Conservation (phyloP, 2,888 invertebrate species). For the Noctua pronuba region DNA sequence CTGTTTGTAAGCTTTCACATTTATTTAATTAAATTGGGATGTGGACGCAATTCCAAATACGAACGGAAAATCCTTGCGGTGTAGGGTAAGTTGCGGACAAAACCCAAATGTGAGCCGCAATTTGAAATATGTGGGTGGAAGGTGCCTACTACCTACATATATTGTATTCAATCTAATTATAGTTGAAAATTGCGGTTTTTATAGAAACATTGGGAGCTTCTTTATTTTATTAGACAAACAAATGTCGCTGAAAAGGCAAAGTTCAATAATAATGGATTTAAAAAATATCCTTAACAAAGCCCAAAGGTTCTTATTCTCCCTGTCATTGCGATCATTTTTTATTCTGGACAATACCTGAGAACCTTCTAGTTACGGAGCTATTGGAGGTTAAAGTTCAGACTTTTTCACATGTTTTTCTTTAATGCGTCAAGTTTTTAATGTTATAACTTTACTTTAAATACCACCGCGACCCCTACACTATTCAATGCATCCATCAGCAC, state of each 20-base stretch:
- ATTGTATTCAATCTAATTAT: too few relatives aligned
- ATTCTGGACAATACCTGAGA: too few relatives aligned
- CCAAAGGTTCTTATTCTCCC: too few relatives aligned
- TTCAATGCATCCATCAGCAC: too few relatives aligned
- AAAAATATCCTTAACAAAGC: too few relatives aligned
- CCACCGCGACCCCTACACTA: too few relatives aligned
- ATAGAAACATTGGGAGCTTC: background rate
- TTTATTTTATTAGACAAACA: background rate
- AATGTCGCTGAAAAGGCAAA: background rate
- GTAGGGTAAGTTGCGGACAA: constrained; percentile 11
- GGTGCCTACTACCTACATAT: background rate
- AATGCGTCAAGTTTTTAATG: too few relatives aligned
- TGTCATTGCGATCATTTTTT: too few relatives aligned
- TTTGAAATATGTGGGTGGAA: constrained; percentile 20
- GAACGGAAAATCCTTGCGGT: constrained; percentile 32
- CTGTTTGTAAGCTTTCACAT: constrained; percentile 12
- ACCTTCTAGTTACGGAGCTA: too few relatives aligned
- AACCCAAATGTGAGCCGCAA: constrained; percentile 13
- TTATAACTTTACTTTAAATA: too few relatives aligned
- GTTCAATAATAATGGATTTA: background rate
- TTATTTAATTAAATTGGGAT: constrained; percentile 38
- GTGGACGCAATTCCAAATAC: constrained; percentile 27
- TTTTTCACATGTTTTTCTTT: too few relatives aligned
- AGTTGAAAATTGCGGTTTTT: background rate
- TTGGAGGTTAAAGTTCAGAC: too few relatives aligned